Conservation (phyloP, 1,140 invertebrate species). For the roundworm (Caenorhabditis elegans) region DNA sequence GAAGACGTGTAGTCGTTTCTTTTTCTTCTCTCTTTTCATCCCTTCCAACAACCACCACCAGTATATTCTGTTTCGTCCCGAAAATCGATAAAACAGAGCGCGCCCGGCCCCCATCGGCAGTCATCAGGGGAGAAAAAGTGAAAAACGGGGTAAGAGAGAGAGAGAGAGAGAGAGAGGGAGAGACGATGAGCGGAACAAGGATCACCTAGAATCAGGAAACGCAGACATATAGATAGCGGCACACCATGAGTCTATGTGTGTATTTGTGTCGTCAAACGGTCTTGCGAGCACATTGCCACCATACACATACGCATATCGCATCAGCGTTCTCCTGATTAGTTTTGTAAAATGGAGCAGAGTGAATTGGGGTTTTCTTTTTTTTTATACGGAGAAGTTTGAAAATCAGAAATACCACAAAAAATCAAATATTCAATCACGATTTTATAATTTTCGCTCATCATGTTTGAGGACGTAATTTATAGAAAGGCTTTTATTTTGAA, state of each 20-base stretch:
- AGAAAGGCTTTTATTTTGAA: too few relatives aligned
- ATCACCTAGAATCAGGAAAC: background rate
- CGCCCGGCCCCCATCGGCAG: background rate
- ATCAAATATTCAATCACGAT: too few relatives aligned
- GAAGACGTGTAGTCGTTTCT: constrained; percentile 2
- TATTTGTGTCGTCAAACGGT: constrained; percentile 8
- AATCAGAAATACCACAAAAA: too few relatives aligned
- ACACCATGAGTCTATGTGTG: background rate
- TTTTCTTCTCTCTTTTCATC: background rate
- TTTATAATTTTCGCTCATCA: too few relatives aligned
- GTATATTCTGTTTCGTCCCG: background rate
- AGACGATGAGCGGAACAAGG: background rate
- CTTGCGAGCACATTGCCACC: background rate
- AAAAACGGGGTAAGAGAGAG: background rate
- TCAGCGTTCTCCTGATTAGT: background rate
- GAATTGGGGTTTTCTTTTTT: too few relatives aligned
- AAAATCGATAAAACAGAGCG: constrained; percentile 7
- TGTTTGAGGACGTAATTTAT: too few relatives aligned
- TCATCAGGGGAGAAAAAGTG: background rate
- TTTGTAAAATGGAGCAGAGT: too few relatives aligned
- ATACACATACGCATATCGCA: background rate
- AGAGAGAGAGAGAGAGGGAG: background rate
- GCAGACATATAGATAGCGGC: background rate
- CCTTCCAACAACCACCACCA: background rate
- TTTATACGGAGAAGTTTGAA: too few relatives aligned